Conservation (phyloP, 2,888 invertebrate genomes). For the Tethea ocularis region DNA sequence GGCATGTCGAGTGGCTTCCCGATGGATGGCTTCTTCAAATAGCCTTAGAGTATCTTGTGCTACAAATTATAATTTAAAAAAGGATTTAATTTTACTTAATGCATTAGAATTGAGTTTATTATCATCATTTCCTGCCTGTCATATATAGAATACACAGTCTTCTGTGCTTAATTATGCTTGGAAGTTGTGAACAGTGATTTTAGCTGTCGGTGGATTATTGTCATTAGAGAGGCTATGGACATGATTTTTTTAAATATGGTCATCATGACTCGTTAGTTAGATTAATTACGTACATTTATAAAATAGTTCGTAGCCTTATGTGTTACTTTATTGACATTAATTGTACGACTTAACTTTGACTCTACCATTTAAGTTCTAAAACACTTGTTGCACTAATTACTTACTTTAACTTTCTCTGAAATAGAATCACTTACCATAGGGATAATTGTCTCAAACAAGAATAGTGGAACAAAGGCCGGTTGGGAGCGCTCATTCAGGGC, state of each 20-base stretch:
- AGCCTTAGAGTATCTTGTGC: background rate
- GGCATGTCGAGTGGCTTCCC: constrained; percentile 1
- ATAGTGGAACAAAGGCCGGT: background rate
- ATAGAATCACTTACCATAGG: background rate
- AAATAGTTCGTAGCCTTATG: too few relatives aligned
- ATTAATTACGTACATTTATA: too few relatives aligned
- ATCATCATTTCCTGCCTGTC: too few relatives aligned
- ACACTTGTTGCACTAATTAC: background rate
- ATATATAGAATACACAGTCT: too few relatives aligned
- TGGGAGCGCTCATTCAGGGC: background rate
- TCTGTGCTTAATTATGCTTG: too few relatives aligned
- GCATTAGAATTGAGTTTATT: too few relatives aligned
- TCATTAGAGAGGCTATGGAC: too few relatives aligned
- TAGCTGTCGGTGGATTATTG: too few relatives aligned
- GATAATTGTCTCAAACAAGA: constrained; percentile 1
- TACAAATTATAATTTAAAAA: background rate
- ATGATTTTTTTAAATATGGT: too few relatives aligned
- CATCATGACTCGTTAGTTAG: too few relatives aligned
- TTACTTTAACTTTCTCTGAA: background rate
- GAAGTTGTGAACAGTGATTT: too few relatives aligned
- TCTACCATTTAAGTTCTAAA: background rate
- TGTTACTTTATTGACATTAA: background rate
- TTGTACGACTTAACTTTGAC: background rate
- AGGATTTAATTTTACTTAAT: background rate
- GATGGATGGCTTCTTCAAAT: background rate